These are phyloP conservation scores for Drosophila nigricruria DNA, from an alignment of 2,888 invertebrate genomes.

Conservation along the genomic window DNA sequence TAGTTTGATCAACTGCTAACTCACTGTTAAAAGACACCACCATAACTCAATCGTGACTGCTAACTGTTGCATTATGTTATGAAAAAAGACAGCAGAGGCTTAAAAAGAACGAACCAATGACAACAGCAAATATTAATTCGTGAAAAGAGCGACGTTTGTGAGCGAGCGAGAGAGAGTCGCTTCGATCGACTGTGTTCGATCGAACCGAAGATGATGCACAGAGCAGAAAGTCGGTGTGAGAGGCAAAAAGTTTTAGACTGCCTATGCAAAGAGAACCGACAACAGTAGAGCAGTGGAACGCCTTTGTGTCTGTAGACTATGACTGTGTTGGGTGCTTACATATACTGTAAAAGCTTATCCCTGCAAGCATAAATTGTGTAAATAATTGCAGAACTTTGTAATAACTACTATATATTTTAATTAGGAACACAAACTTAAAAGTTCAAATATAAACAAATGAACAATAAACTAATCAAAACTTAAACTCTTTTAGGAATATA, in stretches of 20 bases:
- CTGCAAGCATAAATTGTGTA: neutral
- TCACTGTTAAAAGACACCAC: too few relatives aligned
- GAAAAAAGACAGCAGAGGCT: neutral
- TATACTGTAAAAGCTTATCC: neutral
- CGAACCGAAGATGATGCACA: neutral
- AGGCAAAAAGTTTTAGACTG: neutral
- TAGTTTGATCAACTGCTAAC: too few relatives aligned
- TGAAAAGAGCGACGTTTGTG: neutral
- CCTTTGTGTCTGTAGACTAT: neutral
- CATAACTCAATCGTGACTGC: too few relatives aligned
- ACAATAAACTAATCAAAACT: neutral
- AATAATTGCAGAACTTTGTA: neutral
- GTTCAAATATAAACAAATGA: neutral
- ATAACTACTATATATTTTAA: neutral
- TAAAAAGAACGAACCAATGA: neutral
- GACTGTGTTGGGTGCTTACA: neutral
- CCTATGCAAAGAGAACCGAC: neutral
- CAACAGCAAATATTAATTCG: neutral
- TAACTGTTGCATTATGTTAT: too few relatives aligned
- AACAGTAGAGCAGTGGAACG: too few relatives aligned
- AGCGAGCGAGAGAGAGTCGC: neutral
- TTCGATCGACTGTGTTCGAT: neutral
- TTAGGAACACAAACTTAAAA: neutral
- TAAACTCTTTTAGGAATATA: neutral
- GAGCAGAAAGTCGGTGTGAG: neutral